phyloP scores from a whole-genome alignment of 2,797 vertebrate genomes.

The Sebastes matsubarae region DNA sequence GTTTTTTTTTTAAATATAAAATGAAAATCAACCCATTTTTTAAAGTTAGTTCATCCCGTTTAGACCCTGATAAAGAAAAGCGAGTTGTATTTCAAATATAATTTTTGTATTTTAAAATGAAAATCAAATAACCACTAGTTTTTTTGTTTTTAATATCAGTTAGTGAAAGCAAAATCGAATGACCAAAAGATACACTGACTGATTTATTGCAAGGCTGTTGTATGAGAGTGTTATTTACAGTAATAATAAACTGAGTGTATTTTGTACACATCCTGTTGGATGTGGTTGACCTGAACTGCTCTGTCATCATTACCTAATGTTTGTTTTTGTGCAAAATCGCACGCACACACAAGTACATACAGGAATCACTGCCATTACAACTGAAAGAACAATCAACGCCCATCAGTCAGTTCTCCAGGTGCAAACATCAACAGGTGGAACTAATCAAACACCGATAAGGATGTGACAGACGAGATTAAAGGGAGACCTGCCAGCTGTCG shows the following conservation, averaged over 20 bases:
- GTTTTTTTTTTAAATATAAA: rapidly evolving
- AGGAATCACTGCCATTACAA: not conserved
- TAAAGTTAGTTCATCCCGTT: too few relatives aligned
- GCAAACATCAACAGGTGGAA: not conserved
- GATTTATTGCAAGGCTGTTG: too few relatives aligned
- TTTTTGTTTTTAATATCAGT: too few relatives aligned
- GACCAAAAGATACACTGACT: too few relatives aligned
- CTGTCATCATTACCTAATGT: not conserved
- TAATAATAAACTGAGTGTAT: not conserved
- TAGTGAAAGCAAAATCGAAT: rapidly evolving
- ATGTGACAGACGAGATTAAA: not conserved
- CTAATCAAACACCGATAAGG: not conserved
- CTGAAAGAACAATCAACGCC: not conserved
- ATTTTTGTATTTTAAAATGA: too few relatives aligned
- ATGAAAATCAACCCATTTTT: too few relatives aligned
- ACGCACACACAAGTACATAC: not conserved
- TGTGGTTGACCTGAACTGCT: not conserved
- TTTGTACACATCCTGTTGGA: not conserved
- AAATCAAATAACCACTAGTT: too few relatives aligned
- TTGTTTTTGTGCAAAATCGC: too few relatives aligned
- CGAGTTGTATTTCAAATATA: rapidly evolving
- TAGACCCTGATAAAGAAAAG: too few relatives aligned
- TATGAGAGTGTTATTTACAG: not conserved
- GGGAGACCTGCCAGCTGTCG: not conserved
- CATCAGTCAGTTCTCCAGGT: not conserved